These are phyloP conservation scores for Coilia nasus DNA, from an alignment of 2,797 vertebrate species.

Conservation along the genomic window DNA sequence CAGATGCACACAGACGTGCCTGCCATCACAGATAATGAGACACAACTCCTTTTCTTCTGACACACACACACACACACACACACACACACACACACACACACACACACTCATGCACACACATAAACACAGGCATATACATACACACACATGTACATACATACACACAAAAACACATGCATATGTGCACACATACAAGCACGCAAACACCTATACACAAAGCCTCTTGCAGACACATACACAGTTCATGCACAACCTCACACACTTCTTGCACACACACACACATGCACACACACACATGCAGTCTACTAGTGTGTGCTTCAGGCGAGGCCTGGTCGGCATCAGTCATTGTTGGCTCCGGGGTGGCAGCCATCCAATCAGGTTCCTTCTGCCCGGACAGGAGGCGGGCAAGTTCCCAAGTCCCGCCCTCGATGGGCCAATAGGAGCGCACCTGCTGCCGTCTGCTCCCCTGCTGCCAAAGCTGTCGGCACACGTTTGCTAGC, in stretches of 20 bases:
- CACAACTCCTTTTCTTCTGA: neutral
- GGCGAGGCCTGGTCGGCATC: neutral
- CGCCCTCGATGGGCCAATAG: conserved; percentile 33
- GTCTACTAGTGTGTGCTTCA: neutral
- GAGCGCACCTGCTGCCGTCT: conserved; percentile 41
- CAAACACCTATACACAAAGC: neutral
- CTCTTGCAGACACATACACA: neutral
- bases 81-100: neutral
- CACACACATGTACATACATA: neutral
- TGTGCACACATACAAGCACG: neutral
- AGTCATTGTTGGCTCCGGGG: neutral
- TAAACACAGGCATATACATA: neutral
- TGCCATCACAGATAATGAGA: conserved; percentile 34
- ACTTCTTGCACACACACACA: too few relatives aligned
- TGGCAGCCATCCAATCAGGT: conserved; percentile 22
- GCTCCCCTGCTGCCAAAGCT: conserved; percentile 36
- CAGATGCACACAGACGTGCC: conserved; percentile 29
- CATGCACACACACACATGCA: neutral
- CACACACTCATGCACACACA: conserved; percentile 12
- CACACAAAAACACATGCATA: neutral
- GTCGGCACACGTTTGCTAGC: conserved; percentile 43
- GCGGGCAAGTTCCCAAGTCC: neutral
- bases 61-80: neutral
- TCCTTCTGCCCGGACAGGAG: conserved; percentile 30
- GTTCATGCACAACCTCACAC: neutral